Base-by-base conservation (phyloP, 2,888 invertebrate genomes). In the Dendrolimus houi region DNA sequence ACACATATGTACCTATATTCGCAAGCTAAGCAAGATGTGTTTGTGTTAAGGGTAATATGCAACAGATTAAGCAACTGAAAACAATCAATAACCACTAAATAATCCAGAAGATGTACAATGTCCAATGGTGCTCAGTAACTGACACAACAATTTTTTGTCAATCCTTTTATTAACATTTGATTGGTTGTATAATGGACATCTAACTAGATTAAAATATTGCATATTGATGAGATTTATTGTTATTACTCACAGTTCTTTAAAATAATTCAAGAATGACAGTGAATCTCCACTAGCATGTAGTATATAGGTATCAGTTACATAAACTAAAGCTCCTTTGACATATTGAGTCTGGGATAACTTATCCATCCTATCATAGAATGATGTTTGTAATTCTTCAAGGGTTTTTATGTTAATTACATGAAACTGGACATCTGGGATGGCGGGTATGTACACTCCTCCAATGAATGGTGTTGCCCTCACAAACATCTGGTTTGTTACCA, bases 221-320 rank as follows among this genome's bases (percentile, higher is more conserved):
- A 17, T 14, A 14, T 14, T 14, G 1, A 14, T 29, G 29, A 29
- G 29, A 29, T 29, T 29, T 29, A 29, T 2, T 29, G 29, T 29
- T 29, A 29, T 29, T 29, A 85, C 89, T 88, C 79, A 90, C 90
- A 83, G 69, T 58, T 78, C 74, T 57, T 76, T 78, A 52, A 89
- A 77, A 65, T 84, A 81, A 63, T 83, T 81, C 58, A 89, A 70
- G 64, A 86, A 87, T 12, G n/a, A 78, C 72, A 57, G 86, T 81
- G 47, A 47, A 61, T 84, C 82, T 54, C 85, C 83, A 57, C 81
- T 77, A 41, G 81, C 71, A 63, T 83, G 79, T 52, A 89, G 64
- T 7, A 89, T 66, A 57, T 80, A 88, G 62, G 81, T 86, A 58
- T 87, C 87, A n/a, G 87, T 87, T 1, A 86, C 83, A 77, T 83